Base-by-base conservation (phyloP, 2,113 vertebrate species). In the Galbula dea region DNA sequence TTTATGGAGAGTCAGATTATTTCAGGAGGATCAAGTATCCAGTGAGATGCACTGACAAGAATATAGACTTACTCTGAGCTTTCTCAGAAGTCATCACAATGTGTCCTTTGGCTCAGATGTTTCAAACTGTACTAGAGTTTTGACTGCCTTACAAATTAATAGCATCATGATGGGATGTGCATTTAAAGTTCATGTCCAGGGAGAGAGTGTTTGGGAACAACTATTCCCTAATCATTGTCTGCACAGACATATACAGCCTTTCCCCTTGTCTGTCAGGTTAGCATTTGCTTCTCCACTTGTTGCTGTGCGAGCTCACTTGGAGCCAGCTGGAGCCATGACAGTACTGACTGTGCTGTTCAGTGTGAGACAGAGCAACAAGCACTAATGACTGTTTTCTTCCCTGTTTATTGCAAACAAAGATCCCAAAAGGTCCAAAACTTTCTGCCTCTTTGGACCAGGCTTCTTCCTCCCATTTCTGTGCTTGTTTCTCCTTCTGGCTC, bases 381-480 rank as follows among this genome's bases (percentile, higher is more conserved):
- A 54, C 34, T 66, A 71, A 39, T 27, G 30, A 55, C 39, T 26
- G 16, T 15, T 36, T 43, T 81, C 48, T 52, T 2, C 29, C 79
- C 83, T 91, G 36, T 82, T 76, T 73, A 49, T 65, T 76, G 59
- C 54, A 85, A 94, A 83, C 24, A 93, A 52, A 52, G 48, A 71
- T 75, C 65, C 45, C 73, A 84, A 68, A 86, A 21, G 48, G 7
- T 67, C 61, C 48, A 66, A 76, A 83, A 41, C 5, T 3, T 67
- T 86, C 14, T 51, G 22, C 6, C 9, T 29, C n/a, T 84, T 68
- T 57, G 55, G 72, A 80, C 8, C 51, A 73, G 66, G n/a, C 0
- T 6, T 63, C 41, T 87, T 72, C 34, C 54, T 94, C 17, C 49
- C 12, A 23, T 73, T 58, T 92, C 85, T 39, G 29, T 55, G 41